Evolutionary conservation across 1,140 invertebrate genomes (phyloP).

Genomic region (Conus betulinus): DNA sequence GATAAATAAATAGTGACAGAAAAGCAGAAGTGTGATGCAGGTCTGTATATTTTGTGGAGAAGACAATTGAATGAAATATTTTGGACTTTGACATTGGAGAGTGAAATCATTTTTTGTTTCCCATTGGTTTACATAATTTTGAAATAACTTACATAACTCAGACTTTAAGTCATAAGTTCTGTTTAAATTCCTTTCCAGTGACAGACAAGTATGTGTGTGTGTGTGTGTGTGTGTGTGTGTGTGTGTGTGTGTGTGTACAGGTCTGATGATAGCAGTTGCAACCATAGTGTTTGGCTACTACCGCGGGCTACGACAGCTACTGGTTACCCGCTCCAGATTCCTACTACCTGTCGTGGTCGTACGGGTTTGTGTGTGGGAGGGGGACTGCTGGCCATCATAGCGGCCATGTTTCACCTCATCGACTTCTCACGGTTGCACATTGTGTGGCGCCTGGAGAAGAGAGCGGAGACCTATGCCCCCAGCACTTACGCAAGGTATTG

Average conservation of each 20-base stretch:
- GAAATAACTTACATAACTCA: too few species aligned
- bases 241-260: conserved; percentile 77
- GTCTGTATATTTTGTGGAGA: too few species aligned
- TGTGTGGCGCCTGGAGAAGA: background rate
- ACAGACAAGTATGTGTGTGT: too few species aligned
- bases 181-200: too few species aligned
- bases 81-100: too few species aligned
- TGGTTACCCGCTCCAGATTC: conserved; percentile 97
- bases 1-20: too few species aligned
- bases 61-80: too few species aligned
- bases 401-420: conserved; percentile 60
- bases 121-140: too few species aligned
- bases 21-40: too few species aligned
- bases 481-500: conserved; percentile 24
- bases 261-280: conserved; percentile 87
- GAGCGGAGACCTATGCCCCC: conserved; percentile 28
- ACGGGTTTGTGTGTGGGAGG: conserved; percentile 91
- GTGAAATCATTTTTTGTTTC: too few species aligned
- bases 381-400: conserved; percentile 81
- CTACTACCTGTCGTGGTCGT: conserved; percentile 96
- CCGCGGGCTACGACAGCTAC: conserved; percentile 90
- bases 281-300: conserved; percentile 91
- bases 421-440: conserved; percentile 39
- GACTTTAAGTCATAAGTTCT: too few species aligned
- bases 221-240: too few species aligned